These are phyloP conservation scores for Hecatera dysodea DNA, from an alignment of 2,888 invertebrate species.

Conservation along the genomic window DNA sequence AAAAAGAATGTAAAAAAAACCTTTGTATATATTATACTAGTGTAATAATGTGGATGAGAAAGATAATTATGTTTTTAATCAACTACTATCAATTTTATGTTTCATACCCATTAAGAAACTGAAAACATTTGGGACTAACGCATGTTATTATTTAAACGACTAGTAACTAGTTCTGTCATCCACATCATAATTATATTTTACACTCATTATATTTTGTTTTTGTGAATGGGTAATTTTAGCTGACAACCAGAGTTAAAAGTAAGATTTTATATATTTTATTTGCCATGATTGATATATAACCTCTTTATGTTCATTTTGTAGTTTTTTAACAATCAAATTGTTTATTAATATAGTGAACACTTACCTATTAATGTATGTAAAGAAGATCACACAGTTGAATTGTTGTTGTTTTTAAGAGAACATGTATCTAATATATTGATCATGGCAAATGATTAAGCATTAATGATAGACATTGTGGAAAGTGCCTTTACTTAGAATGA, in stretches of 20 bases:
- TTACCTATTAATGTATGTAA: slow-evolving; percentile 49
- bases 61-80: slow-evolving; percentile 62
- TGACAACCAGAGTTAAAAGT: slow-evolving; percentile 79
- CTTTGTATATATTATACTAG: slow-evolving; percentile 80
- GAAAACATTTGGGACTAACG: slow-evolving; percentile 47
- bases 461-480: slow-evolving; percentile 89
- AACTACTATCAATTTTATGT: slow-evolving; percentile 48
- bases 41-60: slow-evolving; percentile 72
- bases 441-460: slow-evolving; percentile 83
- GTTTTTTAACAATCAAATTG: slow-evolving; percentile 64
- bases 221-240: slow-evolving; percentile 86
- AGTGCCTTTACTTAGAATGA: slow-evolving; percentile 90
- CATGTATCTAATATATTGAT: slow-evolving; percentile 71
- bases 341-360: slow-evolving; percentile 53
- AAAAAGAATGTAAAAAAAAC: slow-evolving; percentile 85
- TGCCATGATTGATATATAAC: slow-evolving; percentile 70
- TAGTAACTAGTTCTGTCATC: slow-evolving; percentile 62
- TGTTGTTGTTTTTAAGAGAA: slow-evolving; percentile 55
- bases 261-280: slow-evolving; percentile 71
- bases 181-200: slow-evolving; percentile 60
- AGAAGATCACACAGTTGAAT: slow-evolving; percentile 46
- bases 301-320: slow-evolving; percentile 50
- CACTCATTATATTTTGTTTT: slow-evolving; percentile 73
- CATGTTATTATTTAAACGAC: slow-evolving; percentile 59
- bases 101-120: slow-evolving; percentile 47